Conservation (phyloP, 37 sponge, comb jelly and placozoan genomes). For the Beroe ovata region DNA sequence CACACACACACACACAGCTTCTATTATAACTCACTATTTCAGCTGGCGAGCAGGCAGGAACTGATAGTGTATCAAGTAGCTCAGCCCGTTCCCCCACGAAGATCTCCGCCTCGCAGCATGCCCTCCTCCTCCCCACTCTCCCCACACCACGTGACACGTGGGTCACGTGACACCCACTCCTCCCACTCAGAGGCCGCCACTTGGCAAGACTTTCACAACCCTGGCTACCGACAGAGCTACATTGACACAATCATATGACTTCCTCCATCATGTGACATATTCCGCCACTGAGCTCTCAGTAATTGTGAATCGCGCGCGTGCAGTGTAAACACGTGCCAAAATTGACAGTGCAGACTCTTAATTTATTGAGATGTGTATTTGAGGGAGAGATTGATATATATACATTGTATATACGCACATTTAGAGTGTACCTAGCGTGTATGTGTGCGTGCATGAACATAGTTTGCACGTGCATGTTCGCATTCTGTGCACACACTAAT, state of each 20-base stretch:
- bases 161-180: slow-evolving; percentile 2
- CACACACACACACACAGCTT: no score
- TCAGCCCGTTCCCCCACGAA: not conserved
- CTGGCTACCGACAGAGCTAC: slow-evolving; percentile 48
- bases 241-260: slow-evolving; percentile 12
- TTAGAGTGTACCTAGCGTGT: not conserved
- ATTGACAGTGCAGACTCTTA: not conserved
- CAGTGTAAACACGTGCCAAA: no score
- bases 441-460: not conserved
- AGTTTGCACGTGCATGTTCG: not conserved
- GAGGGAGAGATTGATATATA: not conserved
- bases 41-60: slow-evolving; percentile 14
- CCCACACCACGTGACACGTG: not conserved
- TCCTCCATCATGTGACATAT: no score
- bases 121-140: slow-evolving; percentile 7
- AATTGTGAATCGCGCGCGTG: no score
- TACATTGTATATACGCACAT: not conserved
- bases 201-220: slow-evolving; percentile 64
- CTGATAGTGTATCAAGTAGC: slow-evolving; percentile 50
- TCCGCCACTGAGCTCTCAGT: no score
- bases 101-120: not conserved
- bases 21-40: no score
- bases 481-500: not conserved
- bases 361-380: not conserved
- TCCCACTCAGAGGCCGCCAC: not conserved